Percentiles rank a stretch among this genome's conserved stretches.
These are phyloP conservation scores for Esox niger DNA, from an alignment of 2,113 vertebrate genomes.

Conservation along the genomic window DNA sequence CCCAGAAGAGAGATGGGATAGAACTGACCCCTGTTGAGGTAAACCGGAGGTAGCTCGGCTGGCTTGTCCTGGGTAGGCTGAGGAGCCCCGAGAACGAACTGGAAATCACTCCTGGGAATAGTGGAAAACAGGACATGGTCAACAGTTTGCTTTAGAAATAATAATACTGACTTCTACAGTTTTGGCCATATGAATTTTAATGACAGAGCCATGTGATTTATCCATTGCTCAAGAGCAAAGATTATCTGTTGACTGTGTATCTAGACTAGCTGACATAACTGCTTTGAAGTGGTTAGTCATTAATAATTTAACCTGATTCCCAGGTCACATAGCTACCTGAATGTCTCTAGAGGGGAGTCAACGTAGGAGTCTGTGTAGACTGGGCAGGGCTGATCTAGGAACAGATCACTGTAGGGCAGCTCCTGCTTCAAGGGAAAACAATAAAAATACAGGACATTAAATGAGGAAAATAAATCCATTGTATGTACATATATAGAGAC, in stretches of 20 bases:
- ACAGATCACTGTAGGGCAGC: constrained; percentile 57
- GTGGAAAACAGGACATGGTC: background rate
- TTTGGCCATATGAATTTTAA: too few species aligned
- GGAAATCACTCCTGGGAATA: constrained; percentile 81
- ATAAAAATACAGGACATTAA: background rate
- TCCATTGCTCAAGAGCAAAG: too few species aligned
- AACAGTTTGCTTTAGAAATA: background rate
- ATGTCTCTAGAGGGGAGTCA: constrained; percentile 61
- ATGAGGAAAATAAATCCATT: background rate
- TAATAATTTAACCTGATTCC: background rate
- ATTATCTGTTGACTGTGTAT: too few species aligned
- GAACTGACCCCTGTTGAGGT: constrained; percentile 99
- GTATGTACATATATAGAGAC: background rate
- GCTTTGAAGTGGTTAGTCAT: background rate
- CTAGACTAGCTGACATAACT: too few species aligned
- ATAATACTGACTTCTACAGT: too few species aligned
- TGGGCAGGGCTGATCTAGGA: constrained; percentile 61
- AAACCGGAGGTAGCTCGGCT: constrained; percentile 91
- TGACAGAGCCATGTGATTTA: background rate
- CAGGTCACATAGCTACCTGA: constrained; percentile 45
- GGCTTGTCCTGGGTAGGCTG: constrained; percentile 87
- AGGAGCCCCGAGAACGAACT: constrained; percentile 88
- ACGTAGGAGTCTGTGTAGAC: constrained; percentile 69
- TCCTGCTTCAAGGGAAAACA: constrained; percentile 65
- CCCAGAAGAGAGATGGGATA: constrained; percentile 92